Conservation (phyloP, 2,113 vertebrate genomes). For the Aspiorhynchus laticeps region DNA sequence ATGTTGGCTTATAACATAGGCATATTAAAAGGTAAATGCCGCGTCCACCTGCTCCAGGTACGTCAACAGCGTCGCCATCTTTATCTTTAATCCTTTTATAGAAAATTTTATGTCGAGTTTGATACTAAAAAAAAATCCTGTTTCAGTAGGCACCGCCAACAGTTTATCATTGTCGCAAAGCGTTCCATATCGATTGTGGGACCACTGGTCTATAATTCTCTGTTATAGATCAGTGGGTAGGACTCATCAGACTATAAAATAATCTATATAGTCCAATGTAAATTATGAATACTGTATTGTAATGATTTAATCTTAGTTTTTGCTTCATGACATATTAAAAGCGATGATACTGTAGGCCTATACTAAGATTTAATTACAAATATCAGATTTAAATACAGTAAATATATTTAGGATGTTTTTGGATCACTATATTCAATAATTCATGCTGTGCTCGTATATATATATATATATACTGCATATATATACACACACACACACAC, state of each 20-base stretch:
- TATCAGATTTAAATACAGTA: not conserved
- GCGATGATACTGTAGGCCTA: not conserved
- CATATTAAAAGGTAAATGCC: not conserved
- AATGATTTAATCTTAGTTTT: not conserved
- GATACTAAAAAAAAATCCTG: too few relatives aligned
- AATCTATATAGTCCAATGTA: too few relatives aligned
- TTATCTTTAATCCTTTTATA: not conserved
- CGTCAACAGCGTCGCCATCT: not conserved
- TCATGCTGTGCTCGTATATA: not conserved
- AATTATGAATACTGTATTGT: not conserved
- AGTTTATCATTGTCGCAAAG: too few relatives aligned
- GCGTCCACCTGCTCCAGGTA: not conserved
- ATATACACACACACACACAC: too few relatives aligned
- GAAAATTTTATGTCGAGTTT: too few relatives aligned
- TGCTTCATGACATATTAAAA: not conserved
- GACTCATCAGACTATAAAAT: too few relatives aligned
- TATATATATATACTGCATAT: too few relatives aligned
- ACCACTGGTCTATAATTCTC: too few relatives aligned
- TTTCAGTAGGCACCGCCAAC: too few relatives aligned
- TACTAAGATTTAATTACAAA: not conserved
- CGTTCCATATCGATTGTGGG: too few relatives aligned
- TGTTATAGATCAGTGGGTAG: too few relatives aligned
- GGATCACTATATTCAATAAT: not conserved
- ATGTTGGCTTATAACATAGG: not conserved
- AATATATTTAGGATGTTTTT: not conserved